Percentiles rank a stretch among this genome's conserved stretches.
Conservation (phyloP, 2,888 invertebrate genomes). For the Dione juno region DNA sequence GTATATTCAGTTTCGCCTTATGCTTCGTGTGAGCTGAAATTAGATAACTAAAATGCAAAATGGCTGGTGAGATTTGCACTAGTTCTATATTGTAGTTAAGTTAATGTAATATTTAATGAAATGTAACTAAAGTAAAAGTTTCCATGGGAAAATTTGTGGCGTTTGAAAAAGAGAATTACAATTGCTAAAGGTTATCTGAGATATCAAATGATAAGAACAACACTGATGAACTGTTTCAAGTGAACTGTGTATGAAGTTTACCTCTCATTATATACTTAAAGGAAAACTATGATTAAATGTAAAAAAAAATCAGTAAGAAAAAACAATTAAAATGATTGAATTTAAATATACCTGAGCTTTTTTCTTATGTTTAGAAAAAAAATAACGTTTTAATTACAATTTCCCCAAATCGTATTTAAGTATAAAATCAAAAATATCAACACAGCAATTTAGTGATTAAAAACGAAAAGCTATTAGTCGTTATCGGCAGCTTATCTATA, state of each 20-base stretch:
- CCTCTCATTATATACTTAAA: too few relatives aligned
- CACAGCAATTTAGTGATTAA: slow-evolving; percentile 14
- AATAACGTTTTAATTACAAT: not conserved
- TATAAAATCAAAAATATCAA: slow-evolving; percentile 5
- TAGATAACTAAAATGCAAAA: slow-evolving; percentile 27
- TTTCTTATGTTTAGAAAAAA: not conserved
- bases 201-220: too few relatives aligned
- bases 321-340: too few relatives aligned
- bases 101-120: slow-evolving; percentile 14
- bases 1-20: slow-evolving; percentile 30
- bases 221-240: too few relatives aligned
- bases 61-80: slow-evolving; percentile 2
- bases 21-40: slow-evolving; percentile 20
- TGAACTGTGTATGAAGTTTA: too few relatives aligned
- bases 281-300: too few relatives aligned
- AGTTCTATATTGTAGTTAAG: slow-evolving; percentile 12
- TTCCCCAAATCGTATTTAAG: not conserved
- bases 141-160: not conserved
- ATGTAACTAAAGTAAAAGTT: not conserved
- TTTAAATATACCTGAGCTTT: too few relatives aligned
- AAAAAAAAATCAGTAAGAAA: too few relatives aligned
- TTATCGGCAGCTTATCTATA: slow-evolving; percentile 43
- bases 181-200: too few relatives aligned
- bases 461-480: slow-evolving; percentile 32
- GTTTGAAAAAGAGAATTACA: too few relatives aligned